These are phyloP conservation scores for Columba janthina DNA, from an alignment of 2,113 vertebrate genomes.

Conservation along the genomic window DNA sequence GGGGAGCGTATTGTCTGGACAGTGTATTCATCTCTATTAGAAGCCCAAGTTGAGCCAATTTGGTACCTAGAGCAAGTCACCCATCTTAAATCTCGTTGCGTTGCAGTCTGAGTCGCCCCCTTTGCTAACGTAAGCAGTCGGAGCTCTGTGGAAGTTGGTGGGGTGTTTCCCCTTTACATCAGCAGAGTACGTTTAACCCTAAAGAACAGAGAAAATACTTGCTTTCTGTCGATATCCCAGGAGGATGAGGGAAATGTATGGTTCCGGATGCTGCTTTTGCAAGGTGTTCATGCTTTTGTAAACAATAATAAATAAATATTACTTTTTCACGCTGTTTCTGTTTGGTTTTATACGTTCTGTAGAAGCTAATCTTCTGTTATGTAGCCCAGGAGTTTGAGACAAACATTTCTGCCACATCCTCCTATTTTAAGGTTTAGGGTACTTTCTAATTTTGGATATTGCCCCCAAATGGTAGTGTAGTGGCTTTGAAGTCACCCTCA, in stretches of 20 bases:
- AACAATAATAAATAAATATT: constrained; percentile 57
- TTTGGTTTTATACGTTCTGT: background rate
- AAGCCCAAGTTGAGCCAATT: background rate
- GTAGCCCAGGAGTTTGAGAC: background rate
- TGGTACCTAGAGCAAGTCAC: background rate
- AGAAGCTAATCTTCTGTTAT: background rate
- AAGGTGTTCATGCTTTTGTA: constrained; percentile 66
- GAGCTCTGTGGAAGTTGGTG: background rate
- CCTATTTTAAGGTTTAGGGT: background rate
- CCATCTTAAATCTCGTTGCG: background rate
- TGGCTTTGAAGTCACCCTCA: background rate
- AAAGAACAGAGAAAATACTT: constrained; percentile 16
- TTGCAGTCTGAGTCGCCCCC: background rate
- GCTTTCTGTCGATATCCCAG: constrained; percentile 12
- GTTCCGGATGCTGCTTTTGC: constrained; percentile 50
- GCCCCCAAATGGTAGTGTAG: background rate
- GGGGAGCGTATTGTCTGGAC: background rate
- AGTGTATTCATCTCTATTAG: background rate
- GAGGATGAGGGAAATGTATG: constrained; percentile 6
- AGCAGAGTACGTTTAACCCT: background rate
- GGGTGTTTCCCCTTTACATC: background rate
- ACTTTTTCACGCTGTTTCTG: constrained; percentile 54
- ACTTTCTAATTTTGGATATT: background rate
- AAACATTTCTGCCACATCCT: background rate
- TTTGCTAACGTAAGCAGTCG: background rate